Evolutionary conservation across 1,140 invertebrate genomes (phyloP), one percentile per base, ranked within the genome.

Genomic region (Charaxes varanes): DNA sequence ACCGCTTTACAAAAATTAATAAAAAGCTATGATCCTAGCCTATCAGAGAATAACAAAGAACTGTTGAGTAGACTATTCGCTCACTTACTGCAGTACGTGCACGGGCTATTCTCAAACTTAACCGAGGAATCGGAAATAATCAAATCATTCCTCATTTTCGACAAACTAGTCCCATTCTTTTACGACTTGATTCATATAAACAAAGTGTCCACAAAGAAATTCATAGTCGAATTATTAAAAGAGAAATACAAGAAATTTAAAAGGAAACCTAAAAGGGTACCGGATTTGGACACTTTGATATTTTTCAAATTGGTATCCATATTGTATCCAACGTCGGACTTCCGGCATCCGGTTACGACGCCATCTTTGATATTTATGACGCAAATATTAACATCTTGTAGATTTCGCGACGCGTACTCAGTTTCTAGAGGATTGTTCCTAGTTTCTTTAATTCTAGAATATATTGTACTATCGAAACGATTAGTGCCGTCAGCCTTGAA

Each of bases 241-340:
- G 89, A 92, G 36, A 94, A 95, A 72, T 88, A 93, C 41, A 76
- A 87, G 0, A 80, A 87, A 13, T 95, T 88, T 69, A 85, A 86
- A 42, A 87, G 86, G 31, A 87, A 86, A 49, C 80, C 70, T 4
- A 90, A 90, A 62, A 84, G 62, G 31, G 91, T 89, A 70, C 92
- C 94, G 2, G 76, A 81, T 28, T 67, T 94, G 16, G 90, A 95
- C 59, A 91, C 90, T 0, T 61, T 97, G 13, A 76, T 96, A 51
- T 89, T 95, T 58, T 90, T 97, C 18, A 94, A 94, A 85, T 53
- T 94, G 16, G 86, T 92, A 10, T 88, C 90, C 7, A 68, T 93
- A 7, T 60, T 97, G 17, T 98, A 93, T 76, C 91, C 95, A 7
- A 91, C 94, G 1, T 97, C 95, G 0, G 96, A 98, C 82, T 96